A percentile compares a stretch with the other conserved stretches of the same genome.
phyloP scores from a whole-genome alignment of 2,113 vertebrate genomes.

The Epinephelus cyanopodus region DNA sequence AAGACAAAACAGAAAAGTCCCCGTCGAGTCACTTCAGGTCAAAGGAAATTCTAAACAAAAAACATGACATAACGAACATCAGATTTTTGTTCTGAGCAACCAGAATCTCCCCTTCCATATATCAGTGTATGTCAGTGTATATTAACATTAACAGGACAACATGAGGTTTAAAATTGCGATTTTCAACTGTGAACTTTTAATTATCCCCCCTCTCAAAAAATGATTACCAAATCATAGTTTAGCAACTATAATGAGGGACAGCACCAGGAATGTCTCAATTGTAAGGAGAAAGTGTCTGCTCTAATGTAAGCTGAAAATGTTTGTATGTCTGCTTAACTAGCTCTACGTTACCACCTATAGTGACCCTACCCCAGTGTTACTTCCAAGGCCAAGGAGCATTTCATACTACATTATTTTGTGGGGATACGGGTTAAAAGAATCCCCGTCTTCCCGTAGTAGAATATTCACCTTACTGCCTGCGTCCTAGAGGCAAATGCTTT shows the following conservation, averaged over 20 bases:
- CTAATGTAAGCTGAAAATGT: too few relatives aligned
- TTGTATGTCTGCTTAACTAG: not conserved
- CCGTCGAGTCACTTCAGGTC: not conserved
- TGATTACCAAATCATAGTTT: not conserved
- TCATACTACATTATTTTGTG: too few relatives aligned
- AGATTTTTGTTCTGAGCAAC: not conserved
- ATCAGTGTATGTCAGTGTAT: not conserved
- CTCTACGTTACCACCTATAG: not conserved
- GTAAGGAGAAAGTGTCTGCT: too few relatives aligned
- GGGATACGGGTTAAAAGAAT: too few relatives aligned
- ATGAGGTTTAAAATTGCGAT: not conserved
- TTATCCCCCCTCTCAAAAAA: not conserved
- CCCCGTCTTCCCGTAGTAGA: too few relatives aligned
- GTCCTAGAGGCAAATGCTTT: too few relatives aligned
- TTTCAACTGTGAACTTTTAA: not conserved
- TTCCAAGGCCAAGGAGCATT: too few relatives aligned
- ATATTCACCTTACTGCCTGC: too few relatives aligned
- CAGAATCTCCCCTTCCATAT: not conserved
- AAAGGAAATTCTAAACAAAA: not conserved
- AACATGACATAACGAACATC: not conserved
- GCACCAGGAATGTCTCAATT: too few relatives aligned
- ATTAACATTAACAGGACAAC: too few relatives aligned
- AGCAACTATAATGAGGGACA: not conserved
- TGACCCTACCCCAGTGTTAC: too few relatives aligned
- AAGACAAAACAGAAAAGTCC: slow-evolving; percentile 19